Conservation (phyloP, 2,888 invertebrate genomes). For the Xanthorhoe designata region DNA sequence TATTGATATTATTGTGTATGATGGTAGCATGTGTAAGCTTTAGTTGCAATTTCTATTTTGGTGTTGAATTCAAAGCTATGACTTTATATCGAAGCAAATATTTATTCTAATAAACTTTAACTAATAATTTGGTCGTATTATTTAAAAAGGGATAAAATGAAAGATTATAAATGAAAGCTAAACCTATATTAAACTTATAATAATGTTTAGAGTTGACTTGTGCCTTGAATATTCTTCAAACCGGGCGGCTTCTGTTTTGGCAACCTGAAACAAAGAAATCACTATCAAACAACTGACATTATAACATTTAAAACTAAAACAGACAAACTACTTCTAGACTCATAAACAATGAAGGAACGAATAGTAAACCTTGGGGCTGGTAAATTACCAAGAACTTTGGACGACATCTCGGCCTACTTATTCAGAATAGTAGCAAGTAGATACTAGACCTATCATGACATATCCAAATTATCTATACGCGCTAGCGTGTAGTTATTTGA, state of each 20-base stretch:
- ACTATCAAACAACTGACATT: not conserved
- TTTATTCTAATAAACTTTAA: constrained; percentile 28
- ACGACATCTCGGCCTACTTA: too few species aligned
- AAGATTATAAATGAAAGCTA: constrained; percentile 11
- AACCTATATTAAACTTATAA: constrained; percentile 15
- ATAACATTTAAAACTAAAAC: too few species aligned
- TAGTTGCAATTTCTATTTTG: constrained; percentile 10
- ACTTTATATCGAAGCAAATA: constrained; percentile 8
- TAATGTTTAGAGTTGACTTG: constrained; percentile 69
- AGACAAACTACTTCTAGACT: too few species aligned
- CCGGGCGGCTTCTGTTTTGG: constrained; percentile 77
- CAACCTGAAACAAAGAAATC: constrained; percentile 60
- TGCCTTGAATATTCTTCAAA: constrained; percentile 75
- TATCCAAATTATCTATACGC: too few species aligned
- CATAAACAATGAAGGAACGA: too few species aligned
- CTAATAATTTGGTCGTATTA: constrained; percentile 20
- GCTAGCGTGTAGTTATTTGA: too few species aligned
- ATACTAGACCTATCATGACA: too few species aligned
- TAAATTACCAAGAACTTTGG: too few species aligned
- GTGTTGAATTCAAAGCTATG: not conserved
- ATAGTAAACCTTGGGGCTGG: not conserved
- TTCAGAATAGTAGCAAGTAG: too few species aligned
- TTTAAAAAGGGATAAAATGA: constrained; percentile 10
- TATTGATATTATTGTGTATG: constrained; percentile 10
- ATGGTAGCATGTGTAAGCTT: not conserved